Evolutionary conservation across 2,113 vertebrate species (phyloP).

Genomic region (Caracal caracal): DNA sequence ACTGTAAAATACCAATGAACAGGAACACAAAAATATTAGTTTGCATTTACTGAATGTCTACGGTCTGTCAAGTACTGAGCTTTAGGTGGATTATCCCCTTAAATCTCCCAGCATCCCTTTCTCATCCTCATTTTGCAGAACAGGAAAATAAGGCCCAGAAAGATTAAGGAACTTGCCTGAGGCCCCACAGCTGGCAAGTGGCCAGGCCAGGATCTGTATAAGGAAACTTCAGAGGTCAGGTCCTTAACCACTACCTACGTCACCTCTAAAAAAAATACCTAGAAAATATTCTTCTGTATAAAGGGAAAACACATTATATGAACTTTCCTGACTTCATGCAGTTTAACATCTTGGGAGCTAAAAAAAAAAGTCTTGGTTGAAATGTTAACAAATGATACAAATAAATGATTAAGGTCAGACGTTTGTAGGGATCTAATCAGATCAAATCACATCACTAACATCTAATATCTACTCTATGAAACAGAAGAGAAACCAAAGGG

Average conservation of each 20-base stretch:
- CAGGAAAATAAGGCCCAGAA: neutral
- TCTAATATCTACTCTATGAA: neutral
- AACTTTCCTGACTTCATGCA: neutral
- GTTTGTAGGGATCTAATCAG: neutral
- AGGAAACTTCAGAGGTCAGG: neutral
- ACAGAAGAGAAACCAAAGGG: neutral
- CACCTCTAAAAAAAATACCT: neutral
- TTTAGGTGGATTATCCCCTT: neutral
- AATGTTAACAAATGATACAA: neutral
- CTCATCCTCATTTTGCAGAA: neutral
- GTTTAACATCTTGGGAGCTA: neutral
- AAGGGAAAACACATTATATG: neutral
- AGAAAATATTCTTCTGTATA: neutral
- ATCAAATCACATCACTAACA: neutral
- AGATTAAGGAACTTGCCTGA: neutral
- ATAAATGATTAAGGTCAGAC: neutral
- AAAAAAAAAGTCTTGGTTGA: neutral
- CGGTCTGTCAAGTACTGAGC: neutral
- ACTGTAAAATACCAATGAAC: neutral
- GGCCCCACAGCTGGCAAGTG: neutral
- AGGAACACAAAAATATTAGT: neutral
- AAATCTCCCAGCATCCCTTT: neutral
- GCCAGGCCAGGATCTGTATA: neutral
- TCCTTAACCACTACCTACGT: neutral
- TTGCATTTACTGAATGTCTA: neutral